Evolutionary conservation across 2,797 vertebrate species (phyloP).

Genomic region (Gorsachius magnificus): DNA sequence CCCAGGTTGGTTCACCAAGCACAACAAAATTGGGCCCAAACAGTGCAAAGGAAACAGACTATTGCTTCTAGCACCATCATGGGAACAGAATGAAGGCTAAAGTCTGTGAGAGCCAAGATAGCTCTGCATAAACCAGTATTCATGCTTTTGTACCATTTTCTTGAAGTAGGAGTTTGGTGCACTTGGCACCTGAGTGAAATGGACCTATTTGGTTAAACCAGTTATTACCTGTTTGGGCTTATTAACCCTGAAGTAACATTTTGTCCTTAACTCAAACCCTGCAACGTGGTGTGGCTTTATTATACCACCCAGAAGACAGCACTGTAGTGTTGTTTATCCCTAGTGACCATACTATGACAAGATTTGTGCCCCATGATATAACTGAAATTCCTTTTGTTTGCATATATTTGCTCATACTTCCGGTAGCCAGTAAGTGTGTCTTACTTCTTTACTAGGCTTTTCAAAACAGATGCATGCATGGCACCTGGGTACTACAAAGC

Average conservation of each 20-base stretch:
- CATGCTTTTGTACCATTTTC: background rate
- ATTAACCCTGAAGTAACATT: background rate
- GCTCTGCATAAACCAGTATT: background rate
- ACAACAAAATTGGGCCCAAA: background rate
- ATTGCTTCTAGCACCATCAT: background rate
- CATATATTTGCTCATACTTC: fast-evolving
- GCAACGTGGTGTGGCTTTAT: background rate
- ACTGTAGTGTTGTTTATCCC: background rate
- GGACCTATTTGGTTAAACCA: background rate
- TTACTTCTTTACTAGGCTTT: background rate
- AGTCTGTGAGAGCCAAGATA: background rate
- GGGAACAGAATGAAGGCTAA: background rate
- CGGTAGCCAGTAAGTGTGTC: fast-evolving
- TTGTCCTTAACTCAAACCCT: background rate
- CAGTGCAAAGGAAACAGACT: background rate
- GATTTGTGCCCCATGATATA: background rate
- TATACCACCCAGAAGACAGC: fast-evolving
- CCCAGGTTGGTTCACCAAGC: background rate
- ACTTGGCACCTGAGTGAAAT: background rate
- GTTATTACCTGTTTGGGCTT: background rate
- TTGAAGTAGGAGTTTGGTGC: background rate
- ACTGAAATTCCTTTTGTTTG: background rate
- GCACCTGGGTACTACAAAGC: background rate
- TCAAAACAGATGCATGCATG: background rate
- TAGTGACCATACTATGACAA: background rate